Evolutionary conservation across 2,797 vertebrate species (phyloP), one percentile per base, ranked within the genome.

Genomic region (Enteromius afrohamiltoni): DNA sequence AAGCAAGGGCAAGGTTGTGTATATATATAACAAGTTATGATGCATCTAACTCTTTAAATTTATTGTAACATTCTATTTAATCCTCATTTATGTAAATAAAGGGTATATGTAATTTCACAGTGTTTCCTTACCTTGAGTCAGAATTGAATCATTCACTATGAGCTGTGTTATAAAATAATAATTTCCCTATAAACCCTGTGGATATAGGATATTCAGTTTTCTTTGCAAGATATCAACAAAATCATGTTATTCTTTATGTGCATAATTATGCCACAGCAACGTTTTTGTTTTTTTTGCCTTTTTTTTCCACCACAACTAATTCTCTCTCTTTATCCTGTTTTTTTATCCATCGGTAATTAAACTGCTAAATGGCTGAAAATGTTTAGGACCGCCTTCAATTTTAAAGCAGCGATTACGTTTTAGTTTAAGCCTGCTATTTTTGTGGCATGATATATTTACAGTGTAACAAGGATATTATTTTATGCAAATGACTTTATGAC

Each of bases 11-110:
- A 71, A 83, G 60, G 79, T 90, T 91, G 87, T 95, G 94, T 95
- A 94, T 85, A 95, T 95, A 94, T 91, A 93, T 91, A 91, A 88
- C 92, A 83, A 78, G 91, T 89, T 90, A 92, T 78, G 87, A 88
- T 86, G 89, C 93, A 91, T 92, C 91, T 85, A 91, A 92, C 91
- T 88, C 92, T 90, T 92, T 93, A 90, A 93, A 93, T 93, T 94
- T 94, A 95, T 94, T 95, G 95, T 95, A 95, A 93, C 94, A 93
- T 94, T 94, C 93, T 96, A 95, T 95, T 96, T 96, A 95, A 95
- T 95, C 95, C 90, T 91, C 93, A 95, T 93, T 92, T 93, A 94
- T 95, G 95, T 95, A 95, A 95, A 95, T 95, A 95, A 95, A 95
- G 92, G 92, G 92, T 93, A 91, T 95, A 94, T 94, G 93, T 92